Conservation (phyloP, 2,888 invertebrate species). For the Ichneumoninae sp. region DNA sequence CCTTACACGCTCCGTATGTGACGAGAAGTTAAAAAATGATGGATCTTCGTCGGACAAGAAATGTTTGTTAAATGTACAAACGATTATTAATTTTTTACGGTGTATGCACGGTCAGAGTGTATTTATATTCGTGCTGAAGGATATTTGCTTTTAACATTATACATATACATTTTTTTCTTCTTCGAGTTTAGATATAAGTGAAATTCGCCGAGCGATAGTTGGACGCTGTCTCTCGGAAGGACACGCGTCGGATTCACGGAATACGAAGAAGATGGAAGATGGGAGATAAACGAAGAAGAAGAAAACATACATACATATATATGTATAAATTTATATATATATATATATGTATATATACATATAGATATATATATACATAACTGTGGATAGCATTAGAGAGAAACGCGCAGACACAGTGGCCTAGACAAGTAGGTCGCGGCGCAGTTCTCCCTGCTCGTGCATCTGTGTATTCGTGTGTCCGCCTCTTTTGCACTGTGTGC, state of each 20-base stretch:
- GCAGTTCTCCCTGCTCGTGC: conserved; percentile 78
- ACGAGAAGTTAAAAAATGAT: too few relatives aligned
- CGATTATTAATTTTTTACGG: background rate
- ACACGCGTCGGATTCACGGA: conserved; percentile 46
- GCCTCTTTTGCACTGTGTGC: conserved; percentile 15
- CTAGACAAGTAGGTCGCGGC: conserved; percentile 83
- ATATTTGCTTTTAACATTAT: background rate
- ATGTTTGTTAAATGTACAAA: background rate
- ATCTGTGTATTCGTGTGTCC: conserved; percentile 59
- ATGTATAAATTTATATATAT: conserved; percentile 23
- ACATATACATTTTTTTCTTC: background rate
- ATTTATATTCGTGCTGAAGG: background rate
- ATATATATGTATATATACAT: conserved; percentile 22
- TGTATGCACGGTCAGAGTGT: background rate
- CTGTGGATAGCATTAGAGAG: conserved; percentile 55
- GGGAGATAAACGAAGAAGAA: conserved; percentile 20
- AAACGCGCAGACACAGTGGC: conserved; percentile 76
- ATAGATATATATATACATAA: conserved; percentile 25
- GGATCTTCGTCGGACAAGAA: background rate
- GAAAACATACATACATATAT: conserved; percentile 18
- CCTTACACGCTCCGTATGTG: background rate
- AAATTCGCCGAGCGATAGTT: conserved; percentile 15
- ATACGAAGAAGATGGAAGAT: conserved; percentile 39
- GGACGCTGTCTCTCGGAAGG: conserved; percentile 37
- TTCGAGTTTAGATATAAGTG: conserved; percentile 2